phyloP scores from a whole-genome alignment of 2,888 invertebrate genomes.

The Yponomeuta sedellus region DNA sequence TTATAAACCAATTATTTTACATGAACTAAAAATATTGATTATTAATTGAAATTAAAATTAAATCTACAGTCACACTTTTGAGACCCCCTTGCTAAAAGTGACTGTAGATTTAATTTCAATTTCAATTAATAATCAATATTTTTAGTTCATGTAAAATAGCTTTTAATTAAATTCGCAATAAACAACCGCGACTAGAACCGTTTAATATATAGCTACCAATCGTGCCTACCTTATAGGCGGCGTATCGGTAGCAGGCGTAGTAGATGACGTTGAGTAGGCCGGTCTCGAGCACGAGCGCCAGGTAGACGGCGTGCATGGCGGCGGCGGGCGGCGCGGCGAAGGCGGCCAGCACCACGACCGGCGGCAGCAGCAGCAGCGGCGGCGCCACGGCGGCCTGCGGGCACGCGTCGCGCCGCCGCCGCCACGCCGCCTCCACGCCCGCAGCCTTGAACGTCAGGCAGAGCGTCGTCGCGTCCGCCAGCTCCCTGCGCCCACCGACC shows the following conservation, averaged over 20 bases:
- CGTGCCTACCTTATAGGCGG: conserved; percentile 58
- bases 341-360: conserved; percentile 51
- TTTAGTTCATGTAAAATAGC: no score
- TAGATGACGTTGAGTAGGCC: conserved; percentile 54
- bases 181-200: no score
- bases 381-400: conserved; percentile 55
- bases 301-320: conserved; percentile 51
- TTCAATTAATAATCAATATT: no score
- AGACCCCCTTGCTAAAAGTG: no score
- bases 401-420: conserved; percentile 48
- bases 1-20: no score
- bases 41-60: no score
- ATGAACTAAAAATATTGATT: no score
- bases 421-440: conserved; percentile 51
- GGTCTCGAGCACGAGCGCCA: conserved; percentile 51
- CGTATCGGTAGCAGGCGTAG: conserved; percentile 50
- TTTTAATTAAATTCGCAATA: no score
- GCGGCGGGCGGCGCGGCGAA: conserved; percentile 55
- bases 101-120: no score
- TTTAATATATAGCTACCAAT: no score
- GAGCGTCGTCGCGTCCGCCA: conserved; percentile 58
- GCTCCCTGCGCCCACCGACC: conserved; percentile 43
- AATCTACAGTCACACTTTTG: no score
- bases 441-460: conserved; percentile 57
- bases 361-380: conserved; percentile 61